These are phyloP conservation scores for Sarcophaga rosellei DNA, from an alignment of 2,888 invertebrate species.

Conservation along the genomic window DNA sequence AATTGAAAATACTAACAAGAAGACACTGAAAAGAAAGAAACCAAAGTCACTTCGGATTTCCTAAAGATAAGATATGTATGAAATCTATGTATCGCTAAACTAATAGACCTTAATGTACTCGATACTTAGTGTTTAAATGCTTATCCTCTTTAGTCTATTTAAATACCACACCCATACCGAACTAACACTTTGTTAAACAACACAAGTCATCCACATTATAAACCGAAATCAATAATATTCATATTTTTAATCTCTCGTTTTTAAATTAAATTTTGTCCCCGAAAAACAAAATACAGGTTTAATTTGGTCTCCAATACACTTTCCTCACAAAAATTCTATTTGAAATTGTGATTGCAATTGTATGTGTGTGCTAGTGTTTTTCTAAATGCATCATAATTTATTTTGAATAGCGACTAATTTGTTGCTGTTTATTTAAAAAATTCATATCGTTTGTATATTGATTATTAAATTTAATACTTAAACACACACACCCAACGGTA, in stretches of 20 bases:
- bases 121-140: too few species aligned
- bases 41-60: too few species aligned
- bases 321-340: too few species aligned
- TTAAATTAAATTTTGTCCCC: conserved; percentile 11
- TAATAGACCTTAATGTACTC: too few species aligned
- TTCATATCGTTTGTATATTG: conserved; percentile 43
- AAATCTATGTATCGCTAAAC: too few species aligned
- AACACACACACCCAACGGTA: neutral
- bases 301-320: neutral
- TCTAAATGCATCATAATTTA: conserved; percentile 10
- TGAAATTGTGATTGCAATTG: neutral
- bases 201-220: too few species aligned
- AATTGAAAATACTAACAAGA: too few species aligned
- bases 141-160: too few species aligned
- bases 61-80: too few species aligned
- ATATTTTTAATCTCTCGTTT: neutral
- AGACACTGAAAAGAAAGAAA: too few species aligned
- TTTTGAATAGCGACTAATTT: conserved; percentile 32
- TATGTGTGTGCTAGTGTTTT: neutral
- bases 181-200: too few species aligned
- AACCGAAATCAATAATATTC: conserved; percentile 19
- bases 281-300: conserved; percentile 10
- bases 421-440: conserved; percentile 48
- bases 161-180: too few species aligned
- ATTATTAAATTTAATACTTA: conserved; percentile 54